Evolutionary conservation across 2,797 vertebrate species (phyloP), one percentile per base, ranked within the genome.

Genomic region (Gallinago nigripennis): DNA sequence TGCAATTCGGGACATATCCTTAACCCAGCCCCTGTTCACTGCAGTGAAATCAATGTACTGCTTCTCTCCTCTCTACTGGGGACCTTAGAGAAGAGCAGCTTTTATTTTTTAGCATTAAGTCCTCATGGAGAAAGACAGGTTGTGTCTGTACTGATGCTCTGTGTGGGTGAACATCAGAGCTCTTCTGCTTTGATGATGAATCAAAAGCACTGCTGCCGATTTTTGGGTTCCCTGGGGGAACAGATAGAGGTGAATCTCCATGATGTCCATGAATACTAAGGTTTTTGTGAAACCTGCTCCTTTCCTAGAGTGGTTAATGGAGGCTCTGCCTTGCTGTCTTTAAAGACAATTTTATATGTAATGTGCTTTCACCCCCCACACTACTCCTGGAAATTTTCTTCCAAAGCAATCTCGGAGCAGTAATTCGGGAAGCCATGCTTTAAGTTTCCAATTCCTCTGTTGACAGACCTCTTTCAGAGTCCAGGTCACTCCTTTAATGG

Each of bases 381-480:
- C 23, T 84, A 79, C 94, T 89, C 56, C 75, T 51, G 76, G 57
- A 60, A 82, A 87, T 89, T 92, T 88, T 83, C 78, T 91, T 92
- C 71, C 72, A 89, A 92, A 87, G 78, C 75, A 95, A 71, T 95
- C 84, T 95, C 63, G 48, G 76, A 86, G 73, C 11, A 5, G 54
- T 92, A 82, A 95, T 96, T 88, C 84, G 61, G 70, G 79, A 92
- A 93, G 76, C 75, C 68, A 82, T 61, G 39, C 51, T 75, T 94
- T 65, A 84, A 45, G 23, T 72, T 94, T 86, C 54, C 87, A 91
- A 68, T 94, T 94, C 85, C 43, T 84, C 78, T 77, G 54, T 53
- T 93, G 87, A 51, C 64, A 93, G 75, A 82, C 35, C 37, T 94
- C 50, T 69, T 88, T 82, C 77, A 60, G 76, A 95, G 64, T 43